A percentile compares a stretch with the other conserved stretches of the same genome.
These are phyloP conservation scores for Gryllus longicercus DNA, from an alignment of 2,888 invertebrate genomes.

Conservation along the genomic window DNA sequence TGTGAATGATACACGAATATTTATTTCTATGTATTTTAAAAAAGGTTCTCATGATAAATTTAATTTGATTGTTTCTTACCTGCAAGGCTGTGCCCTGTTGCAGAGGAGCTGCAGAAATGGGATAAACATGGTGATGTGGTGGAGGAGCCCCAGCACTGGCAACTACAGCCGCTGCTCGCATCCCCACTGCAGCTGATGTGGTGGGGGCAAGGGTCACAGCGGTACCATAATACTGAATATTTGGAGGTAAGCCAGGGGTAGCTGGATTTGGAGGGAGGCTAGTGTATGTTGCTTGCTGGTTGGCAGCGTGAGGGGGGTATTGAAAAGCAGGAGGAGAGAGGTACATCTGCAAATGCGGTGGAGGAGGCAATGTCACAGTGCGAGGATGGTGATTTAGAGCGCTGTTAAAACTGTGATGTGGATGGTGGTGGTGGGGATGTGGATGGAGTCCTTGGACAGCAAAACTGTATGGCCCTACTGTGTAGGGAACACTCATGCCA, in stretches of 20 bases:
- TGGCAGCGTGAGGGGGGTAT: constrained; percentile 44
- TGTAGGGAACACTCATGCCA: constrained; percentile 52
- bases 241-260: constrained; percentile 42
- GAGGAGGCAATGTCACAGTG: constrained; percentile 47
- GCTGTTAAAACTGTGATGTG: constrained; percentile 44
- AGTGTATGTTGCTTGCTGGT: constrained; percentile 41
- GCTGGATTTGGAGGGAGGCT: constrained; percentile 37
- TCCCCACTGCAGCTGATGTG: constrained; percentile 42
- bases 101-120: constrained; percentile 46
- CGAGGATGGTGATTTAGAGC: constrained; percentile 45
- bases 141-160: constrained; percentile 38
- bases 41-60: too few species aligned
- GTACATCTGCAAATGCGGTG: constrained; percentile 54
- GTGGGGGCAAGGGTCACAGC: constrained; percentile 50
- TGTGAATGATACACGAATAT: too few species aligned
- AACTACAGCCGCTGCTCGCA: constrained; percentile 39
- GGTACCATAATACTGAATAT: constrained; percentile 51
- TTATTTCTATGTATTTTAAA: too few species aligned
- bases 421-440: constrained; percentile 58
- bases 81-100: constrained; percentile 33
- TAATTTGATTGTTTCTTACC: neutral
- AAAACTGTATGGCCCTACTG: constrained; percentile 64
- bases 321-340: constrained; percentile 50
- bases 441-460: constrained; percentile 48
- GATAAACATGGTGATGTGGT: constrained; percentile 46